Evolutionary conservation across 2,113 vertebrate species (phyloP).

Genomic region (Toxostoma redivivum): DNA sequence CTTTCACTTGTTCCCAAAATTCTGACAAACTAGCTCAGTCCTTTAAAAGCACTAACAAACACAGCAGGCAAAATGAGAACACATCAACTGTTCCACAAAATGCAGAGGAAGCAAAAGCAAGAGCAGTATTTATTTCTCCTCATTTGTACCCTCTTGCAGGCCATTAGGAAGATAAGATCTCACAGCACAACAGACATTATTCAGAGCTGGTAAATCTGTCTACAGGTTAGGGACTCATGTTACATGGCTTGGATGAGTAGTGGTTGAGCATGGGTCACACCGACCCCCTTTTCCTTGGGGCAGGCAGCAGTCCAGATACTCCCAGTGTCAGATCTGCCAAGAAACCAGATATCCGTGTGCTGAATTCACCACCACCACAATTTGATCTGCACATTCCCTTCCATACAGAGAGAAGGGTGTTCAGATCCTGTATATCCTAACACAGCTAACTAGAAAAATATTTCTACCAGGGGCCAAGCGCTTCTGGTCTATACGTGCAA

Average conservation of each 20-base stretch:
- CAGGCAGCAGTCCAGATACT: conserved; percentile 52
- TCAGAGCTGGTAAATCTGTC: conserved; percentile 64
- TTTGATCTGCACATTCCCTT: conserved; percentile 32
- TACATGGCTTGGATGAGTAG: not conserved
- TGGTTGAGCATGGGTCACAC: conserved; percentile 37
- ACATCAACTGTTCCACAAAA: not conserved
- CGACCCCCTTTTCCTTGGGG: conserved; percentile 20
- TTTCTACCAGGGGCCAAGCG: not conserved
- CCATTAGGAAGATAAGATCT: conserved; percentile 53
- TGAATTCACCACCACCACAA: conserved; percentile 30
- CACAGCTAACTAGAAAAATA: not conserved
- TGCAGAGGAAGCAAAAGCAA: conserved; percentile 14
- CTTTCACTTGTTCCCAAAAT: not conserved
- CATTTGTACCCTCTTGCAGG: conserved; percentile 29
- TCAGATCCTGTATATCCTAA: not conserved
- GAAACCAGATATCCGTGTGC: conserved; percentile 60
- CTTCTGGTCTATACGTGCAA: not conserved
- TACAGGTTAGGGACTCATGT: conserved; percentile 25
- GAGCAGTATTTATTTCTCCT: conserved; percentile 28
- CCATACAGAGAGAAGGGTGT: not conserved
- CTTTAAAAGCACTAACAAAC: not conserved
- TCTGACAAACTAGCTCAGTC: not conserved
- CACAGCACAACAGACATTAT: conserved; percentile 57
- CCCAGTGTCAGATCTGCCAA: conserved; percentile 21
- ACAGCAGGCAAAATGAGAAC: not conserved